Conservation (phyloP, 1,140 invertebrate genomes). For the Lineus longissimus region DNA sequence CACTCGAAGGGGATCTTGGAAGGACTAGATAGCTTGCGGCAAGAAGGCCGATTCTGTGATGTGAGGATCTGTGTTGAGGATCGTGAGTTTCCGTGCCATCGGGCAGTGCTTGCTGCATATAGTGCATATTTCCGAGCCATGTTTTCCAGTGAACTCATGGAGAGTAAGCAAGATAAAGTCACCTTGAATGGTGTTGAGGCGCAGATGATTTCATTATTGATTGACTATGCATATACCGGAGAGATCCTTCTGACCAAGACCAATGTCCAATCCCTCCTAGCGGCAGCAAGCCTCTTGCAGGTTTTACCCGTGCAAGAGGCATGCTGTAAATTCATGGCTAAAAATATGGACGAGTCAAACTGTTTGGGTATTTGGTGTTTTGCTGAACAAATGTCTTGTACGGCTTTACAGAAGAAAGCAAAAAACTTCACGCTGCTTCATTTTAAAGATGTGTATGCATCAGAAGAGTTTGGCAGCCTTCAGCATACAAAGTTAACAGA, state of each 20-base stretch:
- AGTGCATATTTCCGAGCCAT: constrained; percentile 58
- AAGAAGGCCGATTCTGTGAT: constrained; percentile 53
- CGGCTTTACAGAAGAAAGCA: constrained; percentile 55
- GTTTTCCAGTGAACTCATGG: constrained; percentile 54
- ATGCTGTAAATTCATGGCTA: constrained; percentile 58
- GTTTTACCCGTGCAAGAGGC: constrained; percentile 58
- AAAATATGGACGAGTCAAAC: constrained; percentile 60
- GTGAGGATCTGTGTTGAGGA: constrained; percentile 52
- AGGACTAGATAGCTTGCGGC: constrained; percentile 55
- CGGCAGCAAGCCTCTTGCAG: constrained; percentile 60
- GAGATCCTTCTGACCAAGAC: constrained; percentile 55
- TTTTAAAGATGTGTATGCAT: constrained; percentile 37
- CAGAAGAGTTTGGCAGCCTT: constrained; percentile 58
- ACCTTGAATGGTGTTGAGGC: constrained; percentile 57
- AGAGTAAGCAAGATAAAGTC: constrained; percentile 54
- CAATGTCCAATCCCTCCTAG: constrained; percentile 59
- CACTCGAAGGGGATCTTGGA: constrained; percentile 46
- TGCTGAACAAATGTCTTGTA: constrained; percentile 59
- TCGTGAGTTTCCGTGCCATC: constrained; percentile 54
- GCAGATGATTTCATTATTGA: constrained; percentile 51
- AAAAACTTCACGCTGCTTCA: constrained; percentile 47
- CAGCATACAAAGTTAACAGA: constrained; percentile 53
- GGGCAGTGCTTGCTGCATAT: constrained; percentile 54
- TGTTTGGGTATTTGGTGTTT: constrained; percentile 61
- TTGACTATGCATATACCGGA: constrained; percentile 60